phyloP scores from a whole-genome alignment of 2,888 invertebrate genomes.

The Synanthedon vespiformis region DNA sequence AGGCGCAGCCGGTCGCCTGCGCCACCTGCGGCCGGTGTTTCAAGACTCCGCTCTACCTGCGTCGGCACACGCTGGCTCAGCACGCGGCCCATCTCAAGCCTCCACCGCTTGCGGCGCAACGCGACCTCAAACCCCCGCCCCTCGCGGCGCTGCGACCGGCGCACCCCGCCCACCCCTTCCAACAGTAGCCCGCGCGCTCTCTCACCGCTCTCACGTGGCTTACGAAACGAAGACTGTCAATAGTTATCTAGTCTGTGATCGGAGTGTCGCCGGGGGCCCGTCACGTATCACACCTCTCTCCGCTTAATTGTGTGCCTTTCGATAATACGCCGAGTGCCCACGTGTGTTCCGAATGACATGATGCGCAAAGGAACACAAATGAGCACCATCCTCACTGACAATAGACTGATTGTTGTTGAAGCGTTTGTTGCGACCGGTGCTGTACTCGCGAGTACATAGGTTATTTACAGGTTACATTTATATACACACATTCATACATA shows the following conservation, averaged over 20 bases:
- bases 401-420: constrained; percentile 69
- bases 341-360: constrained; percentile 11
- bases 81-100: constrained; percentile 51
- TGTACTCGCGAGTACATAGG: constrained; percentile 58
- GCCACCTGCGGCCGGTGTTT: constrained; percentile 78
- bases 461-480: constrained; percentile 68
- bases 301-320: constrained; percentile 68
- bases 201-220: constrained; percentile 35
- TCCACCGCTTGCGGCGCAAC: constrained; percentile 36
- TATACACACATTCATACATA: constrained; percentile 25
- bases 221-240: constrained; percentile 60
- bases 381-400: constrained; percentile 65
- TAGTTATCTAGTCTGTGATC: constrained; percentile 70
- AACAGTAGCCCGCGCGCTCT: constrained; percentile 5
- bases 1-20: constrained; percentile 77
- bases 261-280: constrained; percentile 67
- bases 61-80: constrained; percentile 80
- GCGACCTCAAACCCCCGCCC: constrained; percentile 26
- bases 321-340: constrained; percentile 55
- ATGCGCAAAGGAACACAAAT: constrained; percentile 23
- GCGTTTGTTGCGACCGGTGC: constrained; percentile 69
- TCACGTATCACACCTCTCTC: constrained; percentile 63
- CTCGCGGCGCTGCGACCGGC: constrained; percentile 44
- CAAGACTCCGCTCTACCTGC: constrained; percentile 82
- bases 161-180: constrained; percentile 33